Base-by-base conservation (phyloP, 2,113 vertebrate genomes). In the Polypterus bichir region DNA sequence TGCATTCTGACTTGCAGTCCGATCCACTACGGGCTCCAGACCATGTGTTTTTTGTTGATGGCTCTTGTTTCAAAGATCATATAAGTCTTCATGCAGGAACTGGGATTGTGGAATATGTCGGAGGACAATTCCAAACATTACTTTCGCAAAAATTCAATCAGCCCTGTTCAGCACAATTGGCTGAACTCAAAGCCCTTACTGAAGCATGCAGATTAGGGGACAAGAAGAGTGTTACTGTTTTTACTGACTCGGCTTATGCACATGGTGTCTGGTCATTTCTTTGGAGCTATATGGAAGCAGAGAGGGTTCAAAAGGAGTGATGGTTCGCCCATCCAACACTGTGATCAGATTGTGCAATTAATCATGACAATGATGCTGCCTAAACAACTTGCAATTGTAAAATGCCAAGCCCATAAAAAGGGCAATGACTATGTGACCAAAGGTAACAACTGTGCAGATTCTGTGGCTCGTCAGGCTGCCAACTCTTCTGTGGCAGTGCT, bases 181-280 rank as follows among this genome's bases (percentile, higher is more conserved):
- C 56, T 5, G 56, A 64, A 46, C 5, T 65, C 1, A 60, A 65
- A 7, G 59, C 58, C 3, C 46, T 65, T 4, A 60, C 58, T 10
- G 46, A 7, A 44, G 59, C 59, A 6, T 61, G 64, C 44, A 3
- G 4, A 3, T 10, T 60, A 7, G 64, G 57, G 44, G 46, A 9
- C 3, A 53, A 4, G 2, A 54, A 45, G 4, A 4, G 5, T 3
- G 51, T 44, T 5, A 65, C 51, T 9, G 46, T 65, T 44, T 54
- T 27, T 4, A 65, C 63, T 4, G 63, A 65, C 7, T 60, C 58
- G 27, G 58, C 44, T 3, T 65, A 65, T 60, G 59, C 58, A 5
- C 58, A 65, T 54, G 59, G 27, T 27, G 27, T 27, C 27, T 27
- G 27, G n/a, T 27, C 27, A 27, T 9, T 4, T 59, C 2, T 45